Evolutionary conservation across 2,113 vertebrate species (phyloP).

Genomic region (Cephalopholis sonnerati): DNA sequence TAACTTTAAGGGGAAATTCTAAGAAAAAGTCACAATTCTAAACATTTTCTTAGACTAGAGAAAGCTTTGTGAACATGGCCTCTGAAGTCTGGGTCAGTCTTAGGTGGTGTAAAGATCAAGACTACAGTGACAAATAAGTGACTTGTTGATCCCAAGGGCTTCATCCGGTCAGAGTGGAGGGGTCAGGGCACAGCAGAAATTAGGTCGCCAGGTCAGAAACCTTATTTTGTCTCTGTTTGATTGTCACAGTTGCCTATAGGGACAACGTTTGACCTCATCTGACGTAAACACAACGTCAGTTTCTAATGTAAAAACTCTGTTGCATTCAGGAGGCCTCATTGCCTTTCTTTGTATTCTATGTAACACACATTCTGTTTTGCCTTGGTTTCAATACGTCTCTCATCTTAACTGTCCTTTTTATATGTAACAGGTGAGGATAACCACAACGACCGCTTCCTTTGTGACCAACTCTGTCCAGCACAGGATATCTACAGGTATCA

Average conservation of each 20-base stretch:
- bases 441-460: not conserved
- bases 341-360: not conserved
- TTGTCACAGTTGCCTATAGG: not conserved
- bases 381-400: not conserved
- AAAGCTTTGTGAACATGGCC: no score
- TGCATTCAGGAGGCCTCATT: not conserved
- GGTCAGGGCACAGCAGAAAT: not conserved
- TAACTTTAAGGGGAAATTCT: no score
- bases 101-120: conserved; percentile 9
- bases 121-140: not conserved
- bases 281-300: not conserved
- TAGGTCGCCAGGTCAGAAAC: conserved; percentile 2
- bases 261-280: not conserved
- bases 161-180: not conserved
- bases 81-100: no score
- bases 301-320: not conserved
- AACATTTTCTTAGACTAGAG: no score
- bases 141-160: conserved; percentile 8
- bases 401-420: not conserved
- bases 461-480: no score
- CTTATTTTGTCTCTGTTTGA: conserved; percentile 21
- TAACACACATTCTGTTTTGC: not conserved
- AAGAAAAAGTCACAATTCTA: no score
- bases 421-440: no score
- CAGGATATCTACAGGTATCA: no score